These are phyloP conservation scores for Ardeotis arabs DNA, from an alignment of 2,113 vertebrate species.

Conservation along the genomic window DNA sequence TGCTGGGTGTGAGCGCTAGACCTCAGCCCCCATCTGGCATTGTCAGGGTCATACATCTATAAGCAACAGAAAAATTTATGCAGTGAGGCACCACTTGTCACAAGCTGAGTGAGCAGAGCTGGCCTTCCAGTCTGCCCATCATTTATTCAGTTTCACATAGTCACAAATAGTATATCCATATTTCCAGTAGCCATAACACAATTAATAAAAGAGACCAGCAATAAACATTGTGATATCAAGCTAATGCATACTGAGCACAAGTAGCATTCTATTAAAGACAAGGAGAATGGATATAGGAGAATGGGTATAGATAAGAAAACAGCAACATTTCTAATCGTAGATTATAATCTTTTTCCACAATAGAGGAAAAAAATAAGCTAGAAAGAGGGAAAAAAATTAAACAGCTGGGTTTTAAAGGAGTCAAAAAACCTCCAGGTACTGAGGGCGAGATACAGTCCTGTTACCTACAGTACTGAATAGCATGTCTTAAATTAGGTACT, in stretches of 20 bases:
- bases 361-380: neutral
- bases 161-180: neutral
- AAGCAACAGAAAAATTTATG: neutral
- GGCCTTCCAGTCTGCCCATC: neutral
- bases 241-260: neutral
- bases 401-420: neutral
- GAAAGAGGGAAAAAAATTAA: neutral
- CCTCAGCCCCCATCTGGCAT: neutral
- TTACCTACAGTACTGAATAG: neutral
- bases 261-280: neutral
- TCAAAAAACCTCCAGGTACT: neutral
- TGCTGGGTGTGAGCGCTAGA: neutral
- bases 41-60: neutral
- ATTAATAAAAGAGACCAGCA: neutral
- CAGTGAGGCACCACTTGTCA: neutral
- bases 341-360: neutral
- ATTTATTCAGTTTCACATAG: neutral
- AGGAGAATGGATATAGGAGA: neutral
- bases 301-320: neutral
- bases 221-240: neutral
- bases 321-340: neutral
- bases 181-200: neutral
- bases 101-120: neutral
- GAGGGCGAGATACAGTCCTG: neutral
- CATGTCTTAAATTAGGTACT: neutral